Evolutionary conservation across 2,113 vertebrate genomes (phyloP).

Genomic region (Phyllopteryx taeniolatus): DNA sequence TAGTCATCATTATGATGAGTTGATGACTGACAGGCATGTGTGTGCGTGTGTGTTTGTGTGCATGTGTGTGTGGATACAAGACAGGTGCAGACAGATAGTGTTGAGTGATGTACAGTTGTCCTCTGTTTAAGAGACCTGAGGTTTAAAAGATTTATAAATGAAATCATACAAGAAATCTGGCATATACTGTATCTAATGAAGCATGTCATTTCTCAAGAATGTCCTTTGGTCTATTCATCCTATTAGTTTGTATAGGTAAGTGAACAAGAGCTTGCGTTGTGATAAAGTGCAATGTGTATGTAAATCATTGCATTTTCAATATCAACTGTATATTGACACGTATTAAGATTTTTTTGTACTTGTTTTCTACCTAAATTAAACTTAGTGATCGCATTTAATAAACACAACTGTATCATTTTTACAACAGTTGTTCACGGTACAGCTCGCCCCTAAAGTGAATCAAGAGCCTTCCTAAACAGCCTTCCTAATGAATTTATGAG

Average conservation of each 20-base stretch:
- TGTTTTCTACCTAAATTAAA: too few species aligned
- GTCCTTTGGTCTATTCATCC: background rate
- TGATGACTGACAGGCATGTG: constrained; percentile 11
- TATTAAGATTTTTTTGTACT: background rate
- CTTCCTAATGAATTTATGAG: constrained; percentile 5
- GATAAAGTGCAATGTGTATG: background rate
- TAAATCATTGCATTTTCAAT: background rate
- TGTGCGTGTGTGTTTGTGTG: background rate
- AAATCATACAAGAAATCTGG: background rate
- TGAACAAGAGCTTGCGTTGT: background rate
- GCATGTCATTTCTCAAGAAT: background rate
- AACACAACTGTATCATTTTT: background rate
- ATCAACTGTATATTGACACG: background rate
- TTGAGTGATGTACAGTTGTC: constrained; percentile 27
- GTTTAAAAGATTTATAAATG: constrained; percentile 23
- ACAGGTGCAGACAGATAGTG: constrained; percentile 7
- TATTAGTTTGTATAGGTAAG: background rate
- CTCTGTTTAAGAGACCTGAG: constrained; percentile 2
- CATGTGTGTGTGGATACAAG: constrained; percentile 1
- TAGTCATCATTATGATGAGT: constrained; percentile 15
- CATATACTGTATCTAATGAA: background rate
- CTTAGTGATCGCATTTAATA: background rate
- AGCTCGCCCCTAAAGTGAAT: background rate
- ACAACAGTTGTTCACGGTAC: background rate
- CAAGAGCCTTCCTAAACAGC: background rate